phyloP scores from a whole-genome alignment of 2,888 invertebrate genomes.

The Poecilobothrus nobilitatus region DNA sequence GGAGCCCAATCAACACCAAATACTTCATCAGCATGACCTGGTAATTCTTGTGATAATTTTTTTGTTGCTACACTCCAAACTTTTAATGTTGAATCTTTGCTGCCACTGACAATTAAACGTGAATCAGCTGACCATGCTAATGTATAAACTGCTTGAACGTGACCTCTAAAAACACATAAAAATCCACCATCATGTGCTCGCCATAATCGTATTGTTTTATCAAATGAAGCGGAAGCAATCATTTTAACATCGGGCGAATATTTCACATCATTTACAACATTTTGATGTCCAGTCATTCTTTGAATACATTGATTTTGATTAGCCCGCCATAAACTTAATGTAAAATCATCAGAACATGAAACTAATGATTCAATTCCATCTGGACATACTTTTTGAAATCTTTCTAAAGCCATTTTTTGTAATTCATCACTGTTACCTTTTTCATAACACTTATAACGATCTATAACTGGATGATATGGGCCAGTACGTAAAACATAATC shows the following conservation, averaged over 20 bases:
- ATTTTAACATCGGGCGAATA: slow-evolving; percentile 91
- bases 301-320: slow-evolving; percentile 80
- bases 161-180: slow-evolving; percentile 82
- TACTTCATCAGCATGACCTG: slow-evolving; percentile 98
- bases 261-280: slow-evolving; percentile 97
- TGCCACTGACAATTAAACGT: slow-evolving; percentile 85
- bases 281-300: slow-evolving; percentile 96
- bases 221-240: slow-evolving; percentile 96
- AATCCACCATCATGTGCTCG: slow-evolving; percentile 83
- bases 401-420: slow-evolving; percentile 53
- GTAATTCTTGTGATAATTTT: slow-evolving; percentile 82
- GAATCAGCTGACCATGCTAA: slow-evolving; percentile 97
- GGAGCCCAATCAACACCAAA: slow-evolving; percentile 99
- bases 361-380: slow-evolving; percentile 71
- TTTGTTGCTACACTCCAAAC: slow-evolving; percentile 88
- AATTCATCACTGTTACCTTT: slow-evolving; percentile 32
- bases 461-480: slow-evolving; percentile 70
- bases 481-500: slow-evolving; percentile 93
- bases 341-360: slow-evolving; percentile 97
- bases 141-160: slow-evolving; percentile 96
- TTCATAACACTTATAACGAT: slow-evolving; percentile 43
- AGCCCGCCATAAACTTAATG: slow-evolving; percentile 90
- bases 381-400: slow-evolving; percentile 59
- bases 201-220: slow-evolving; percentile 97
- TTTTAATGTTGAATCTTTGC: slow-evolving; percentile 97